Evolutionary conservation across 2,888 invertebrate species (phyloP), one percentile per base, ranked within the genome.

Genomic region (Liodrosophila aerea): DNA sequence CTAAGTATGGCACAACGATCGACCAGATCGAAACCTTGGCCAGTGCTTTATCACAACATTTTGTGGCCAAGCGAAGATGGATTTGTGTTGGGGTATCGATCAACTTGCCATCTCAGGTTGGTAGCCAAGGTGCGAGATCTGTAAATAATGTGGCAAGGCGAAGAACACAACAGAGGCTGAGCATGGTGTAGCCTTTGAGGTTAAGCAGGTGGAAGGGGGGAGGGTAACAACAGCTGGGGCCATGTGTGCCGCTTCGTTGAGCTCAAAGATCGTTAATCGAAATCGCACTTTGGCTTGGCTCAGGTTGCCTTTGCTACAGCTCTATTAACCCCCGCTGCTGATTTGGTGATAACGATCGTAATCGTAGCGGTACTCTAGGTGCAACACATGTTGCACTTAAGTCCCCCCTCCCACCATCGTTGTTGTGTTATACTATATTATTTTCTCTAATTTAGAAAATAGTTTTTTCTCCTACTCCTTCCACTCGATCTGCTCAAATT

Each of bases 291-390:
- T 40, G 27, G 52, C 51, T 22, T 22, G 22, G 22, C 22, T 22
- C 22, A 5, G 22, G n/a, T 39, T 2, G 18, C 31, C 31, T 53
- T n/a, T n/a, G n/a, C n/a, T 80, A 87, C 86, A 87, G 86, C 88
- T 87, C 86, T 87, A 89, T 89, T 89, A 89, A 86, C 86, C 88
- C 61, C 63, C 53, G 52, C 75, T 41, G 72, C 88, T 89, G 88
- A 89, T 88, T 87, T 88, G 84, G 88, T 89, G 88, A 89, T 89
- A 89, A 89, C 89, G 88, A 89, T 89, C 88, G 80, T 80, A 87
- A 76, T 73, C 67, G 66, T 85, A 85, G 82, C 85, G 85, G 78
- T 75, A 75, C 69, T 68, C 56, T 64, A 64, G 64, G 82, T 68
- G 69, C 77, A 82, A 84, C 86, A 86, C 85, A 81, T 81, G 86